Base-by-base conservation (phyloP, 2,797 vertebrate genomes). In the Malacoraja senta region DNA sequence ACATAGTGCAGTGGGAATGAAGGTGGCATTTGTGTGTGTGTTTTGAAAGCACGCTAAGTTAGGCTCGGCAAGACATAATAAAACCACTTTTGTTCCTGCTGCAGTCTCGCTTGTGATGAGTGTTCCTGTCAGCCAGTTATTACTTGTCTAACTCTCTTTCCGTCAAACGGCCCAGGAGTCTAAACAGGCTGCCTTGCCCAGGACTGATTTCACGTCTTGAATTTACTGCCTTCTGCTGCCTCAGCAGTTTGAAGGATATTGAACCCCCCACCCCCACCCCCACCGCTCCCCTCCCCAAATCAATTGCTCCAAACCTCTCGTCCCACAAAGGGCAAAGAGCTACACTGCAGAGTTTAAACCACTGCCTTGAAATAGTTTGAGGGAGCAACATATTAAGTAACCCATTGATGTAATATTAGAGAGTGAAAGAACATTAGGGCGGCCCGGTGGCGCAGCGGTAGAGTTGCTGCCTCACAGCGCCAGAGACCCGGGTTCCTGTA, bases 41-140 rank as follows among this genome's bases (percentile, higher is more conserved):
- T 15, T 88, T 88, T 88, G 61, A 88, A 88, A 68, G 63, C 65
- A 32, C 84, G 35, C 84, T 88, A 61, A 88, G 84, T 88, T 35
- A 88, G 65, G 17, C 84, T 68, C 61, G 63, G 84, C 61, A 88
- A 65, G 63, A 88, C 84, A 88, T 88, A 88, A 88, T 88, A 88
- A 88, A 88, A 88, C 84, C 84, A 88, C 84, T 88, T 68, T 88
- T 88, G 84, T 88, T 88, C 61, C 84, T 68, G n/a, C 84, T n/a
- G 68, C 84, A 68, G 84, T 68, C 84, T 88, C 84, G 32, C n/a
- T 88, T 9, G 84, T 68, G 84, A 88, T 88, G 84, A 88, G 84
- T 88, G 84, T 68, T 88, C n/a, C 84, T 88, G 84, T 88, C 84
- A 88, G 84, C 63, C 68, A 65, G 84, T 88, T 88, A 88, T 88